These are phyloP conservation scores for Seriola aureovittata DNA, from an alignment of 2,113 vertebrate genomes.

Conservation along the genomic window DNA sequence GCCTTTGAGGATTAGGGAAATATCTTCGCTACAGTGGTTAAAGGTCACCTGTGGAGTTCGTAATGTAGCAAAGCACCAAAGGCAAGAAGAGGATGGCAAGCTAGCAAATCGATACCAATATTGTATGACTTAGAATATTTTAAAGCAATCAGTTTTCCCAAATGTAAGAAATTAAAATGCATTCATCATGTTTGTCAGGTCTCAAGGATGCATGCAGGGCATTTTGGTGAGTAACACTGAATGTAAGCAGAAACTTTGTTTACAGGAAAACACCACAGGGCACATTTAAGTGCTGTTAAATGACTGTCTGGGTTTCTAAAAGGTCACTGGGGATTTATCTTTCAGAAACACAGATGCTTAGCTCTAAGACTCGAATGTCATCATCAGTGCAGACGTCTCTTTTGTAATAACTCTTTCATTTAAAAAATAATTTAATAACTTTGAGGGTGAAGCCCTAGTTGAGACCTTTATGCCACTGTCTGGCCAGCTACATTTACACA, in stretches of 20 bases:
- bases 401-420: no score
- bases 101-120: background rate
- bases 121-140: background rate
- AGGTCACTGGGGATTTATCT: background rate
- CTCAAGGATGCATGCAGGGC: background rate
- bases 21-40: background rate
- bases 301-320: background rate
- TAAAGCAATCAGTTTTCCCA: no score
- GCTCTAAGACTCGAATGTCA: background rate
- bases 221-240: background rate
- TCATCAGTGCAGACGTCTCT: background rate
- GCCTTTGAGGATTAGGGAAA: background rate
- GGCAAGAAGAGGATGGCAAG: background rate
- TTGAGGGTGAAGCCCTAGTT: background rate
- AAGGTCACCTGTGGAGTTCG: background rate
- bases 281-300: background rate
- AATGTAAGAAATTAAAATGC: no score
- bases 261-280: background rate
- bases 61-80: background rate
- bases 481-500: background rate
- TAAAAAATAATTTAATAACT: no score
- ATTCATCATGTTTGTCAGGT: background rate
- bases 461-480: background rate
- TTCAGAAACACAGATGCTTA: background rate
- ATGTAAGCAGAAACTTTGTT: background rate